Base-by-base conservation (phyloP, 2,888 invertebrate species). In the Drosophila villosipedis region DNA sequence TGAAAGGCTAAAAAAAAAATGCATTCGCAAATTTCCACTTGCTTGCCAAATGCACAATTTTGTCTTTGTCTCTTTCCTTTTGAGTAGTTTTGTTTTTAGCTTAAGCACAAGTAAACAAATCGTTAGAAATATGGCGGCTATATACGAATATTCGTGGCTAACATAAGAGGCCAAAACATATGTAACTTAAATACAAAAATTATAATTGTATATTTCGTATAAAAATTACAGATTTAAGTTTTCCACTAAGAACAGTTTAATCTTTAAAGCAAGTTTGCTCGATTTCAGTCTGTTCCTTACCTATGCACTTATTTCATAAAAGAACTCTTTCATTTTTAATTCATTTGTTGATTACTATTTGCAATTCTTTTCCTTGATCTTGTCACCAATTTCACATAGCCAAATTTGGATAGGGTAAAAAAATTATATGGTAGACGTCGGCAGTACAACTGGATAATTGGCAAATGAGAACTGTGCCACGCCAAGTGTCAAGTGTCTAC, bases 21-120 rank as follows among this genome's bases (percentile, higher is more conserved):
- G 69, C 67, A 70, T 63, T 78, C 68, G 68, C 78, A 63, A 70
- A 61, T 78, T 71, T 78, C 66, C 63, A 74, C 1, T 37, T 60
- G 68, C 63, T 70, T 78, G 68, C 62, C 60, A 78, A 78, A 70
- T 57, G 31, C 58, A 22, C 22, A 68, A 43, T 59, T 47, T 43
- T 62, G 3, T 3, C 49, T 33, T 39, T 53, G 28, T 55, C 37
- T 47, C 12, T 33, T 25, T 49, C 28, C 28, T 37, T 39, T n/a
- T 19, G 39, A n/a, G 39, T 41, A 3, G 39, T 41, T 49, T 64
- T 64, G 7, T n/a, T 43, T 58, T 47, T 16, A 35, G 41, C n/a
- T 39, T 50, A 68, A 64, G 64, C 74, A 65, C 60, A 47, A 58
- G 57, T 61, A 50, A 57, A 35, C 50, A 58, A 54, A 47, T 37